These are phyloP conservation scores for Sebastes reedi DNA, from an alignment of 2,797 vertebrate genomes.

Conservation along the genomic window DNA sequence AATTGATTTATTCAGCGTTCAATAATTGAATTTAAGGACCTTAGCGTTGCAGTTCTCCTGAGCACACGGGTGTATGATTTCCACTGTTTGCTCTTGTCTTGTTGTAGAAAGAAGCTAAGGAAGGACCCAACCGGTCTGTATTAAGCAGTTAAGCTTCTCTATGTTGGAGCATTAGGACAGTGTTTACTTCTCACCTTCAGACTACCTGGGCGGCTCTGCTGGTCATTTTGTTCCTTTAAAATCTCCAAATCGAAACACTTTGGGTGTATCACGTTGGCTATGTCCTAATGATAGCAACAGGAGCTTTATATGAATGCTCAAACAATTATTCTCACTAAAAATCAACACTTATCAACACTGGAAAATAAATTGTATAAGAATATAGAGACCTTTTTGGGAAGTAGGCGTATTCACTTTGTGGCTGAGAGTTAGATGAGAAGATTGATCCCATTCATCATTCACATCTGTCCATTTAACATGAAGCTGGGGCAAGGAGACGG, in stretches of 20 bases:
- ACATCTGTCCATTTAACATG: no score
- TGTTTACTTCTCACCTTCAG: conserved; percentile 30
- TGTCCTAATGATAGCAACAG: neutral
- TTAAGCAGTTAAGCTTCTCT: conserved; percentile 40
- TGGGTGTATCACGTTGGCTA: neutral
- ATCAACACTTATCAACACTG: neutral
- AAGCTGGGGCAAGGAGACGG: no score
- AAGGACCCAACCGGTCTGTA: conserved; percentile 17
- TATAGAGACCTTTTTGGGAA: no score
- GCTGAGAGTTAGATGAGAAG: no score
- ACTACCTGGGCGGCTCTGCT: neutral
- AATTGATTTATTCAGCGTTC: neutral
- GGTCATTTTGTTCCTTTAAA: neutral
- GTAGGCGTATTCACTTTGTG: no score
- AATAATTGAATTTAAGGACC: neutral
- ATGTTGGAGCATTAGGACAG: conserved; percentile 43
- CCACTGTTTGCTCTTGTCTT: conserved; percentile 41
- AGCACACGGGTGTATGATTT: conserved; percentile 1
- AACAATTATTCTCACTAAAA: neutral
- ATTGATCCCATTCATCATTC: no score
- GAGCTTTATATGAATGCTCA: neutral
- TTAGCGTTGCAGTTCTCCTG: neutral
- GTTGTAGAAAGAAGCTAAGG: neutral
- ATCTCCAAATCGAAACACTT: neutral
- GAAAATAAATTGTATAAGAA: no score